Percentiles rank a stretch among this genome's conserved stretches.
phyloP scores from a whole-genome alignment of 2,113 vertebrate species.

The Tringa solitaria region DNA sequence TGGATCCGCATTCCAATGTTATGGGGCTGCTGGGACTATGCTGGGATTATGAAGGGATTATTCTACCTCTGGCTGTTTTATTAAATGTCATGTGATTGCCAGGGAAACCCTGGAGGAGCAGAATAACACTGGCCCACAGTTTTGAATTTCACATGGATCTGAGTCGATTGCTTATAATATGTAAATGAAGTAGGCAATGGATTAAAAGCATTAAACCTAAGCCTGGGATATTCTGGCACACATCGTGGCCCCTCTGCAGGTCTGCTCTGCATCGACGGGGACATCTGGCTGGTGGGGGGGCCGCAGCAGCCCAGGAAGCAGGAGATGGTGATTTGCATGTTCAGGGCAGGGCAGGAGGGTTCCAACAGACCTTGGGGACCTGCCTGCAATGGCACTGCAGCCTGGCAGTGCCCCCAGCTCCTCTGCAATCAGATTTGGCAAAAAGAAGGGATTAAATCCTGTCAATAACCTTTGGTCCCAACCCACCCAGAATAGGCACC shows the following conservation, averaged over 20 bases:
- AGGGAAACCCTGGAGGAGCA: neutral
- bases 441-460: neutral
- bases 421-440: neutral
- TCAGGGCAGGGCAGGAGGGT: neutral
- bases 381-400: neutral
- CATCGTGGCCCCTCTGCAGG: neutral
- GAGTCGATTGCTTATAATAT: neutral
- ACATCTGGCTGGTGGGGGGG: accelerated
- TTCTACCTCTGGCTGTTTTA: neutral
- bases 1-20: neutral
- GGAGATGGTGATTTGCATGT: neutral
- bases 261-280: neutral
- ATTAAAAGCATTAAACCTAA: neutral
- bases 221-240: neutral
- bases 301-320: neutral
- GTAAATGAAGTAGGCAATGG: neutral
- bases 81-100: neutral
- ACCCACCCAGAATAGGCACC: accelerated
- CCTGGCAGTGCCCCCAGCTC: neutral
- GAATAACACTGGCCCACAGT: neutral
- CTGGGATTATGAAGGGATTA: neutral
- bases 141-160: neutral
- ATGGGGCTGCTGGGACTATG: neutral
- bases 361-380: neutral
- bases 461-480: neutral